These are phyloP conservation scores for Pygmarrhopalites habei DNA, from an alignment of 1,140 invertebrate genomes.

Conservation along the genomic window DNA sequence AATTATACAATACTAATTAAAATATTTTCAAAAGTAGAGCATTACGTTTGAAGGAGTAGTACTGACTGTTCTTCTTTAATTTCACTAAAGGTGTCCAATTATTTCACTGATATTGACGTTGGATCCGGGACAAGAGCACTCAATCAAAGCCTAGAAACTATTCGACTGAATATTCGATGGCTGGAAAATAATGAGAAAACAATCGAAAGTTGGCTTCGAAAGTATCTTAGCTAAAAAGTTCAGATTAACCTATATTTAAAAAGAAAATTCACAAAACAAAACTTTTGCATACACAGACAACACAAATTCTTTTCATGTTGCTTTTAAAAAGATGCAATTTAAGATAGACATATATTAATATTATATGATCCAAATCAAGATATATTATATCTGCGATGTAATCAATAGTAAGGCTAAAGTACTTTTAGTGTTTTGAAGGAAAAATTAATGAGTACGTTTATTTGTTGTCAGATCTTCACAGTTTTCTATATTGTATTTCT, in stretches of 20 bases:
- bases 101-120: constrained; percentile 59
- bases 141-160: constrained; percentile 66
- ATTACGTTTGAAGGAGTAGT: neutral
- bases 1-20: neutral
- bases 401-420: no score
- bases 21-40: no score
- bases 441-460: no score
- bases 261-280: no score
- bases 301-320: neutral
- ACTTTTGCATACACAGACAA: no score
- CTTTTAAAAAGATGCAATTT: neutral
- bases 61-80: constrained; percentile 29
- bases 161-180: constrained; percentile 70
- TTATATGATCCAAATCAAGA: neutral
- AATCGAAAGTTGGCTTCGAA: constrained; percentile 54
- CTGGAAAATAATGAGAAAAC: constrained; percentile 56
- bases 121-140: constrained; percentile 60
- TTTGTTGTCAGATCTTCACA: no score
- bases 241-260: no score
- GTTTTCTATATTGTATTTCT: no score
- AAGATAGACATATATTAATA: neutral
- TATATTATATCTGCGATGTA: no score
- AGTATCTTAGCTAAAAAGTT: no score
- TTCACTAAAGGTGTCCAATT: constrained; percentile 46
- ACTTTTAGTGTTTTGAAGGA: no score